These are phyloP conservation scores for Dynastes maya DNA, from an alignment of 2,888 invertebrate species.

Conservation along the genomic window DNA sequence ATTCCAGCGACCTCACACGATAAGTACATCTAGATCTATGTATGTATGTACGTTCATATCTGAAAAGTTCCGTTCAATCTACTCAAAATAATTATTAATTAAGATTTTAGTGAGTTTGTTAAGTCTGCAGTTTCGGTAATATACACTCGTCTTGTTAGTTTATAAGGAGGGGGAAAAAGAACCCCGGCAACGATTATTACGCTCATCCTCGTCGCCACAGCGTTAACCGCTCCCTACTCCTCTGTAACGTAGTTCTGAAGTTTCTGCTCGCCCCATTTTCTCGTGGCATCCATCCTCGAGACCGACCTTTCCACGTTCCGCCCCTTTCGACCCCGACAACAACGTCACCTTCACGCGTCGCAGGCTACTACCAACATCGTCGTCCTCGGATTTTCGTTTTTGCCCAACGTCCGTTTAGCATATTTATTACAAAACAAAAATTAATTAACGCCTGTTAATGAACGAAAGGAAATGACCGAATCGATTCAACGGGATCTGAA, in stretches of 20 bases:
- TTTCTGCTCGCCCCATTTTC: conserved; percentile 17
- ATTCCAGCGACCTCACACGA: too few species aligned
- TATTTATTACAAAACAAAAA: conserved; percentile 45
- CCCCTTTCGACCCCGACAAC: not conserved
- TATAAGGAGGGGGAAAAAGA: conserved; percentile 51
- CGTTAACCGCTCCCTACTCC: conserved; percentile 7
- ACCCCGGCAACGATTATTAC: conserved; percentile 51
- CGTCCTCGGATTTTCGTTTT: conserved; percentile 23
- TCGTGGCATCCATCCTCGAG: conserved; percentile 3
- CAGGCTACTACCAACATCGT: not conserved
- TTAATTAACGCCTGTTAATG: conserved; percentile 39
- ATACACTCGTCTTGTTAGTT: conserved; percentile 58
- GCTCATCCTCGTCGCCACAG: conserved; percentile 33
- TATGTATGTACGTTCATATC: not conserved
- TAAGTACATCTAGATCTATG: too few species aligned
- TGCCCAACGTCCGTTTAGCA: conserved; percentile 41
- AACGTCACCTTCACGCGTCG: conserved; percentile 41
- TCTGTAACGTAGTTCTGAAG: conserved; percentile 37
- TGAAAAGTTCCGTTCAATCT: conserved; percentile 33
- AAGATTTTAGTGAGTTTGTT: conserved; percentile 54
- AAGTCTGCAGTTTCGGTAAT: conserved; percentile 53
- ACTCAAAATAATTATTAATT: conserved; percentile 58
- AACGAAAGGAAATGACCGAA: conserved; percentile 24
- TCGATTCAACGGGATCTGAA: not conserved
- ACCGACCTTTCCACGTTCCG: conserved; percentile 10